Evolutionary conservation across 35 echinoderm and acorn worm genomes (phyloP).

Genomic region (Strongylocentrotus purpuratus): DNA sequence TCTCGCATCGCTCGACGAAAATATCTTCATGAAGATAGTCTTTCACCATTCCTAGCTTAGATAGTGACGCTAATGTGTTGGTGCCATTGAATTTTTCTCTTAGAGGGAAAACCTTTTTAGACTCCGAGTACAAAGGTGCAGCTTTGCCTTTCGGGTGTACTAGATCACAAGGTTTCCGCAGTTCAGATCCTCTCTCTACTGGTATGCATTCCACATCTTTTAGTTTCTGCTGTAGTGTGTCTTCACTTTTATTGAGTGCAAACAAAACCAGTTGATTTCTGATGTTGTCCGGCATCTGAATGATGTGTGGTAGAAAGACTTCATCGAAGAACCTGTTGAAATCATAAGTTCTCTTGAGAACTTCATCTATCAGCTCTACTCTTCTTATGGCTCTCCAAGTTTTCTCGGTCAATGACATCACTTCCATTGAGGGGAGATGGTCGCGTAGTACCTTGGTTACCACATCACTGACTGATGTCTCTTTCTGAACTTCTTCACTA

Average conservation of each 20-base stretch:
- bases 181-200: neutral
- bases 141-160: constrained; percentile 45
- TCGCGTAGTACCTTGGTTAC: too few relatives aligned
- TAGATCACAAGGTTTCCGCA: constrained; percentile 38
- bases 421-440: too few relatives aligned
- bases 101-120: constrained; percentile 51
- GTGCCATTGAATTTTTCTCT: too few relatives aligned
- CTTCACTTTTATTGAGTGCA: too few relatives aligned
- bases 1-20: neutral
- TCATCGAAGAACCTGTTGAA: constrained; percentile 61
- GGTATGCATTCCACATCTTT: constrained; percentile 58
- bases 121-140: constrained; percentile 39
- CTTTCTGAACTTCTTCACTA: too few relatives aligned
- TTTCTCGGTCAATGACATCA: too few relatives aligned
- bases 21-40: neutral
- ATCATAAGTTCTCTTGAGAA: constrained; percentile 42
- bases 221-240: neutral
- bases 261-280: neutral
- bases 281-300: neutral
- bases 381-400: too few relatives aligned
- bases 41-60: constrained; percentile 60
- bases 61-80: too few relatives aligned
- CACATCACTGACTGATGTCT: too few relatives aligned
- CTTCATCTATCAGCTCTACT: too few relatives aligned
- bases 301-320: constrained; percentile 57